Evolutionary conservation across 2,113 vertebrate genomes (phyloP).

Genomic region (Pungitius pungitius): DNA sequence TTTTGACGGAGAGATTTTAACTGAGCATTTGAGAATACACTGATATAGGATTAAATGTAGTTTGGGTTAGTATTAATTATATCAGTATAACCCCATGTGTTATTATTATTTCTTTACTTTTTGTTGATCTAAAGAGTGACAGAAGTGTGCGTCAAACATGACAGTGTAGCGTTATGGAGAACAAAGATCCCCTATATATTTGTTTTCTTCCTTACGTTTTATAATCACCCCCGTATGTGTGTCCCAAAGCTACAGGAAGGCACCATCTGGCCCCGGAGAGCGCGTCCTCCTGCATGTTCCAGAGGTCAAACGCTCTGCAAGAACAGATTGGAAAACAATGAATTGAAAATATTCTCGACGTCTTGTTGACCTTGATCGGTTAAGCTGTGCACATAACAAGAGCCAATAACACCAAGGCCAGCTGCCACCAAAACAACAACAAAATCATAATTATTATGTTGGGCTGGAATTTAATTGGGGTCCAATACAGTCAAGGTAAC

Average conservation of each 20-base stretch:
- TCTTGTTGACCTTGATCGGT: conserved; percentile 51
- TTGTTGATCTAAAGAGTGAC: background rate
- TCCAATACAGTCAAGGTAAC: conserved; percentile 19
- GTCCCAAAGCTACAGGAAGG: conserved; percentile 35
- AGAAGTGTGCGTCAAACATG: background rate
- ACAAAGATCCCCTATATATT: background rate
- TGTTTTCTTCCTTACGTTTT: background rate
- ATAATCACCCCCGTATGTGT: background rate
- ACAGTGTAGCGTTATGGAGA: background rate
- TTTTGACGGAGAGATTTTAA: background rate
- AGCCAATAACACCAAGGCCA: conserved; percentile 13
- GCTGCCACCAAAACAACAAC: conserved; percentile 20
- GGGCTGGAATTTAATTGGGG: conserved; percentile 34
- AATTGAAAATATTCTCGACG: conserved; percentile 45
- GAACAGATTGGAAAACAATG: conserved; percentile 57
- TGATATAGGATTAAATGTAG: background rate
- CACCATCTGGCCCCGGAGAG: conserved; percentile 58
- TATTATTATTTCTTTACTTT: background rate
- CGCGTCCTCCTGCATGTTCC: conserved; percentile 37
- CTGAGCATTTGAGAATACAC: background rate
- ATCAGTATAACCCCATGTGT: background rate
- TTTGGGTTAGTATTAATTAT: background rate
- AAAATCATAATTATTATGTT: background rate
- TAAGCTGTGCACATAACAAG: conserved; percentile 18
- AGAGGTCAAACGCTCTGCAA: conserved; percentile 49